These are phyloP conservation scores for Harpagifer antarcticus DNA, from an alignment of 2,797 vertebrate species.

Conservation along the genomic window DNA sequence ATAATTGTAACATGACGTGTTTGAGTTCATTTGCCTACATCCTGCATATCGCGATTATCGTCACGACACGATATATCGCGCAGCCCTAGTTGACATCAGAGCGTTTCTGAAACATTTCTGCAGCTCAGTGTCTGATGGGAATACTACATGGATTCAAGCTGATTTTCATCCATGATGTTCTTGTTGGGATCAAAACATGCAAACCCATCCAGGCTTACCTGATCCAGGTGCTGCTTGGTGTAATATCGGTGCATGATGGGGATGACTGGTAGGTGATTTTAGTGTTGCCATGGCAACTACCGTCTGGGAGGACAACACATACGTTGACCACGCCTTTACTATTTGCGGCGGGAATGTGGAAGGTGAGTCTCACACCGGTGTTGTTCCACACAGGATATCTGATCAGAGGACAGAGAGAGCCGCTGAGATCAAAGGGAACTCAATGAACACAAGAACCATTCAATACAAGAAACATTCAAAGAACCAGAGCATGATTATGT, in stretches of 20 bases:
- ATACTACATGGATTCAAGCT: no score
- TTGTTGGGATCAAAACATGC: no score
- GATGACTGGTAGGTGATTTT: conserved; percentile 84
- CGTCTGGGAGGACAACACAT: conserved; percentile 85
- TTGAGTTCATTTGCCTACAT: no score
- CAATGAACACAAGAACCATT: background rate
- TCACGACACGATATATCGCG: no score
- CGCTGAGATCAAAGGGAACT: background rate
- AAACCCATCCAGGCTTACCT: conserved; percentile 79
- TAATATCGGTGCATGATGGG: conserved; percentile 84
- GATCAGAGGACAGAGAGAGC: background rate
- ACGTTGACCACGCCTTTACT: conserved; percentile 84
- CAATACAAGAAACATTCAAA: background rate
- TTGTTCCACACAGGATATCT: conserved; percentile 86
- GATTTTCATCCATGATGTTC: no score
- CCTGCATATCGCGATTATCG: no score
- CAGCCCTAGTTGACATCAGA: no score
- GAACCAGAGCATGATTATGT: background rate
- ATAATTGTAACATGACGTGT: no score
- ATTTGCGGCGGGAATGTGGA: conserved; percentile 87
- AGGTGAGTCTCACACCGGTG: conserved; percentile 82
- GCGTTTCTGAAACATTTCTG: no score
- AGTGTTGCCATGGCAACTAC: conserved; percentile 79
- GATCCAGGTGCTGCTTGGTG: conserved; percentile 86
- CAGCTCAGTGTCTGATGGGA: no score